Percentiles rank a stretch among this genome's conserved stretches.
Conservation (phyloP, 2,797 vertebrate species). For the Mus spretus region DNA sequence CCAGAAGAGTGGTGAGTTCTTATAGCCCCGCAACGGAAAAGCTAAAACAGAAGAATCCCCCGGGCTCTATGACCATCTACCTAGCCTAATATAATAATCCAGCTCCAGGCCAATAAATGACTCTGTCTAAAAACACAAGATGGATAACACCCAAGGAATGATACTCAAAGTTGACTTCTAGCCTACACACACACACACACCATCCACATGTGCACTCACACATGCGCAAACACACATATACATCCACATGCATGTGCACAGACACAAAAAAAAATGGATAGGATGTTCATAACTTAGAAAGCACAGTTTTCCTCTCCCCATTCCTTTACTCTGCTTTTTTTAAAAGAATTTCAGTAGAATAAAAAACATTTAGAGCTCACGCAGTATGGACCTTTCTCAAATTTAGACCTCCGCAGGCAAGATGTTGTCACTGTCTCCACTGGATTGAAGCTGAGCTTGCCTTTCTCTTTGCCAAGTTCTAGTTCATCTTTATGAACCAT, state of each 20-base stretch:
- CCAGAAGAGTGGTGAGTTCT: no score
- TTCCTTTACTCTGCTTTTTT: not conserved
- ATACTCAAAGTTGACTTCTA: not conserved
- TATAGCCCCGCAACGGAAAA: not conserved
- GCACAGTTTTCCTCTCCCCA: constrained; percentile 40
- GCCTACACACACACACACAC: not conserved
- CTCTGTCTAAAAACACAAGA: not conserved
- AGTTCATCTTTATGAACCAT: constrained; percentile 49
- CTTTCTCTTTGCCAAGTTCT: constrained; percentile 59
- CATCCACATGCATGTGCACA: not conserved
- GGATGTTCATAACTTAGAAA: constrained; percentile 59
- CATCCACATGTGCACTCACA: not conserved
- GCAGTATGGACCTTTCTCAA: constrained; percentile 18
- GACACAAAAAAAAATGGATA: not conserved
- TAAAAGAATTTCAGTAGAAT: not conserved
- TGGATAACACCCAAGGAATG: not conserved
- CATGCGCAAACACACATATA: not conserved
- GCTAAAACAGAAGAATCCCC: not conserved
- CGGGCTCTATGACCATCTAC: not conserved
- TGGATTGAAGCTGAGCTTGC: not conserved
- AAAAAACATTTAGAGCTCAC: constrained; percentile 14
- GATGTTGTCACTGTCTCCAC: constrained; percentile 1
- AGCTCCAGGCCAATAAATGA: not conserved
- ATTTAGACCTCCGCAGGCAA: not conserved
- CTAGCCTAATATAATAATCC: not conserved